Conservation (phyloP, 2,113 vertebrate species). For the Smithornis capensis region DNA sequence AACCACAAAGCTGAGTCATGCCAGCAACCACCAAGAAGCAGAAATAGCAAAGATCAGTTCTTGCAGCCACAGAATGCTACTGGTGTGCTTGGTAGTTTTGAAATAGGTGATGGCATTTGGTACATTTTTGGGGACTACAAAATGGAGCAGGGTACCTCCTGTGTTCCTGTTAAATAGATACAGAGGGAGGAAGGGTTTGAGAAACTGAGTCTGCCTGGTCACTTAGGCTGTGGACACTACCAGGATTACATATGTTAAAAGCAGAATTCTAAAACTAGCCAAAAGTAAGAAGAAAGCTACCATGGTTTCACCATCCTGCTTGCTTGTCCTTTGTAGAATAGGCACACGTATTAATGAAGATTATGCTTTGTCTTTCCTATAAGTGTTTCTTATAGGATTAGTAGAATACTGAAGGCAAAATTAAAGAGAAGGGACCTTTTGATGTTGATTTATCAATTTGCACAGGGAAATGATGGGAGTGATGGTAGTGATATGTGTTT, state of each 20-base stretch:
- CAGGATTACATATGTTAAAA: neutral
- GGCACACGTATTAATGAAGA: neutral
- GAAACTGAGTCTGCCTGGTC: neutral
- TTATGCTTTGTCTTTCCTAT: neutral
- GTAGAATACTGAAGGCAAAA: neutral
- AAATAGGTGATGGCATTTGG: neutral
- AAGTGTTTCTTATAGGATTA: neutral
- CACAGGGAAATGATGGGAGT: neutral
- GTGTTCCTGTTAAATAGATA: neutral
- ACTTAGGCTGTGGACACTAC: neutral
- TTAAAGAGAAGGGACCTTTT: neutral
- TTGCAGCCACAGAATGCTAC: neutral
- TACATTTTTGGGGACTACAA: neutral
- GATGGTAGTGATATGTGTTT: neutral
- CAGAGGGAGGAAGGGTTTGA: neutral
- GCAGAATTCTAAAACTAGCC: neutral
- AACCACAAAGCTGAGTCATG: conserved; percentile 33
- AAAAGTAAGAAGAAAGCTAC: neutral
- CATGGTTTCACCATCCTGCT: neutral
- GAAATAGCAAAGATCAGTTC: neutral
- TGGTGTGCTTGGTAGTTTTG: neutral
- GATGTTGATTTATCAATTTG: neutral
- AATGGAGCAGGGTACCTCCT: neutral
- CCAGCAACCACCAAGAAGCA: neutral
- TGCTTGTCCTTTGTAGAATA: neutral